Conservation (phyloP, 2,113 vertebrate genomes). For the Brienomyrus longianalis region DNA sequence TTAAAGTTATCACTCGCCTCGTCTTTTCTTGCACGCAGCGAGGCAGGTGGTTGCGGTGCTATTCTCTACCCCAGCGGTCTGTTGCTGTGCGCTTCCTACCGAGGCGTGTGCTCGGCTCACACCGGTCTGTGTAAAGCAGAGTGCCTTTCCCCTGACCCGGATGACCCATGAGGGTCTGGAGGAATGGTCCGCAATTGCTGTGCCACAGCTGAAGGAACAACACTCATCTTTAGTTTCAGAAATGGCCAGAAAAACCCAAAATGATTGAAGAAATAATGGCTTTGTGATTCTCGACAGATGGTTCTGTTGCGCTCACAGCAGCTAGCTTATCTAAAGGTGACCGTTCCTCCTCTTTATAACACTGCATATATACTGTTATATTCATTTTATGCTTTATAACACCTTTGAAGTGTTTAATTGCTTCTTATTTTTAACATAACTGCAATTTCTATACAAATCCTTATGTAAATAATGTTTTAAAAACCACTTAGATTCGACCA, state of each 20-base stretch:
- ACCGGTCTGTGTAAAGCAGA: neutral
- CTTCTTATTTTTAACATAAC: neutral
- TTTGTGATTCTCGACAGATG: neutral
- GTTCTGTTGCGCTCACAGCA: neutral
- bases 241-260: neutral
- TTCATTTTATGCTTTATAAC: neutral
- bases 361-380: neutral
- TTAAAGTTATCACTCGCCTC: neutral
- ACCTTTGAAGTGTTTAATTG: neutral
- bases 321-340: neutral
- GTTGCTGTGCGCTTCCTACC: neutral
- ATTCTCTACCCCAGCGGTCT: neutral
- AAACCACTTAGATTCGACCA: neutral
- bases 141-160: neutral
- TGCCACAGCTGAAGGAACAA: neutral
- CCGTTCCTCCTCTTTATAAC: neutral
- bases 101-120: neutral
- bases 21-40: neutral
- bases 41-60: neutral
- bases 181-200: neutral
- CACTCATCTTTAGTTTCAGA: neutral
- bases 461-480: neutral
- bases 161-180: neutral
- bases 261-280: neutral
- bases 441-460: neutral